phyloP scores from a whole-genome alignment of 37 sponge, comb jelly and placozoan genomes.

The Diacarnus erythraeanus region DNA sequence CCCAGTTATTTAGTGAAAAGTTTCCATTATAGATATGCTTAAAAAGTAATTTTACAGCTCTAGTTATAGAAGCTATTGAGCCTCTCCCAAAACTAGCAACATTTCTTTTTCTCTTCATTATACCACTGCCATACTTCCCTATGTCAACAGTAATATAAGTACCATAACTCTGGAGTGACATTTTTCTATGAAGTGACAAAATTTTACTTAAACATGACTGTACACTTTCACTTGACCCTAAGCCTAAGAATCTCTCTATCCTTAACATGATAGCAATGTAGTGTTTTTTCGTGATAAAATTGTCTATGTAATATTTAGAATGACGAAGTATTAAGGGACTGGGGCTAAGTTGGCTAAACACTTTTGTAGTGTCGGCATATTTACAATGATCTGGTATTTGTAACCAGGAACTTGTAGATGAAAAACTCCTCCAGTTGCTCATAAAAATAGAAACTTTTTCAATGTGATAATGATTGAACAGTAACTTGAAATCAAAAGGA shows the following conservation, averaged over 20 bases:
- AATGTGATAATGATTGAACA: neutral
- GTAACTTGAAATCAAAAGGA: neutral
- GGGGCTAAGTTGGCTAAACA: too few species aligned
- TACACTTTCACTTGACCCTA: neutral
- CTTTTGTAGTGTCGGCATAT: too few species aligned
- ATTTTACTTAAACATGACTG: constrained; percentile 21
- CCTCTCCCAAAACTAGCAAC: constrained; percentile 1
- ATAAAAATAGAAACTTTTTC: neutral
- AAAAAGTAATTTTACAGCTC: neutral
- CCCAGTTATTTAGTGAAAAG: constrained; percentile 3
- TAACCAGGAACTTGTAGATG: constrained; percentile 7
- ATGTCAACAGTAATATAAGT: constrained; percentile 25
- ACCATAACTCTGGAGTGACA: neutral
- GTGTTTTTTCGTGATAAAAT: neutral
- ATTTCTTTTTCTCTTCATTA: constrained; percentile 8
- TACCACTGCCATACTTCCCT: constrained; percentile 29
- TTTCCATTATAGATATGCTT: constrained; percentile 14
- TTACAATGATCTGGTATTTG: constrained; percentile 3
- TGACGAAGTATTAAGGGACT: neutral
- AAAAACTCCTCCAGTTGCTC: constrained; percentile 18
- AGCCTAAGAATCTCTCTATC: constrained; percentile 24
- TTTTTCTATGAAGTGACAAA: neutral
- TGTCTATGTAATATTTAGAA: constrained; percentile 12
- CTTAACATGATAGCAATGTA: constrained; percentile 28
- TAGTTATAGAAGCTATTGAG: constrained; percentile 9